These are phyloP conservation scores for Drosophila serrata DNA, from an alignment of 1,140 invertebrate species.

Conservation along the genomic window DNA sequence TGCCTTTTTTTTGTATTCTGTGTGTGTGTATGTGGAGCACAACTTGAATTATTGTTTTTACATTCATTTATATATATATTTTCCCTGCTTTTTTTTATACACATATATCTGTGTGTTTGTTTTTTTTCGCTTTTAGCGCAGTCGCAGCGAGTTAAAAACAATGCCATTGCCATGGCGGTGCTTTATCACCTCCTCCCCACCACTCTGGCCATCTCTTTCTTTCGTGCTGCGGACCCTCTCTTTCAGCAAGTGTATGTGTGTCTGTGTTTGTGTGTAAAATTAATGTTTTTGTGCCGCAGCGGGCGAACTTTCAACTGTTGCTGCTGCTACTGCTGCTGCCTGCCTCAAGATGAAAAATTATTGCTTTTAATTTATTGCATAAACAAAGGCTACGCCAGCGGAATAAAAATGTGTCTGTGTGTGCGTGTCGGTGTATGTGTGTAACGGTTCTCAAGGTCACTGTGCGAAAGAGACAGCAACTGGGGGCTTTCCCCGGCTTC, in stretches of 20 bases:
- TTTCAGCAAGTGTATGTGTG: conserved; percentile 3
- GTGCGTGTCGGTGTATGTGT: conserved; percentile 35
- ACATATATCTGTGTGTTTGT: conserved; percentile 5
- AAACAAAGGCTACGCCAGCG: conserved; percentile 70
- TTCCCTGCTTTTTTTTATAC: conserved; percentile 38
- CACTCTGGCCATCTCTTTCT: conserved; percentile 27
- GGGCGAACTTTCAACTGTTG: conserved; percentile 85
- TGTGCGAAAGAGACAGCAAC: conserved; percentile 45
- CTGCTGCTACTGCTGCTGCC: conserved; percentile 55
- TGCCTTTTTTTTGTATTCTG: no score
- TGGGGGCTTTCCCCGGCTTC: conserved; percentile 79
- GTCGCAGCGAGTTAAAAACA: conserved; percentile 82
- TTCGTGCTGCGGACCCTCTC: not conserved
- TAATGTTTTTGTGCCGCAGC: conserved; percentile 81
- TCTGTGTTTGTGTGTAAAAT: conserved; percentile 66
- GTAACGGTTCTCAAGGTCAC: conserved; percentile 77
- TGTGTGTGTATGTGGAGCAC: conserved; percentile 57
- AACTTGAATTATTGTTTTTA: conserved; percentile 84
- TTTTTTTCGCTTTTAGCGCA: conserved; percentile 59
- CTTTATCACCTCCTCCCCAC: conserved; percentile 72
- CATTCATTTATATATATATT: conserved; percentile 5
- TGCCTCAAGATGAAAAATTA: conserved; percentile 85
- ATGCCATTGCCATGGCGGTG: conserved; percentile 74
- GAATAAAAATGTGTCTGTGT: conserved; percentile 50
- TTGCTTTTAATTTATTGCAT: conserved; percentile 85